Evolutionary conservation across 2,888 invertebrate genomes (phyloP).

Genomic region (Graphium colonna): DNA sequence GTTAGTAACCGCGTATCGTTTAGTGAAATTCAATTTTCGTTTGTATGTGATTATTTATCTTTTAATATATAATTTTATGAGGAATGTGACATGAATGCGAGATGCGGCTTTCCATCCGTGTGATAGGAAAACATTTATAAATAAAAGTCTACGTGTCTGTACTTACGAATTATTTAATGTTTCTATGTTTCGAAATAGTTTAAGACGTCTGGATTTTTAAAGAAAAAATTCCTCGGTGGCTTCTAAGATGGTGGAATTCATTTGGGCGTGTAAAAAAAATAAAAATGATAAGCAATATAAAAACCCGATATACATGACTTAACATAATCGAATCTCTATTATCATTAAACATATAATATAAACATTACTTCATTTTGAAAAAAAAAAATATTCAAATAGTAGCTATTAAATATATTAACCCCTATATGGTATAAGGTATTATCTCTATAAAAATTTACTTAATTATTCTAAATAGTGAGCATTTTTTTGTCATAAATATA

Average conservation of each 20-base stretch:
- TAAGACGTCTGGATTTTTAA: not conserved
- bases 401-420: not conserved
- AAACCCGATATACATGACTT: not conserved
- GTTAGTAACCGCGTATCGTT: not conserved
- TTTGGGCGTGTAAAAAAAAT: no score
- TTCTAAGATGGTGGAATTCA: not conserved
- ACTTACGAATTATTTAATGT: slow-evolving; percentile 17
- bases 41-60: slow-evolving; percentile 17
- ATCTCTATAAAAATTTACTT: not conserved
- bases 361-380: not conserved
- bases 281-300: no score
- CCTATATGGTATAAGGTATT: not conserved
- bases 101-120: not conserved
- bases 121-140: slow-evolving; percentile 2
- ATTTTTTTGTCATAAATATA: not conserved
- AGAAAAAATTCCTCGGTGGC: no score
- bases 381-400: not conserved
- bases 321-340: not conserved
- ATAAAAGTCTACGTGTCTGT: slow-evolving; percentile 8
- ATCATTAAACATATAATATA: no score
- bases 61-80: not conserved
- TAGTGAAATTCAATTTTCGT: slow-evolving; percentile 14
- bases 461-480: not conserved
- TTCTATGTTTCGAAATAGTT: not conserved
- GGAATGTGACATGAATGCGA: no score